Conservation (phyloP, 35 echinoderm and acorn worm species). For the Apostichopus californicus region DNA sequence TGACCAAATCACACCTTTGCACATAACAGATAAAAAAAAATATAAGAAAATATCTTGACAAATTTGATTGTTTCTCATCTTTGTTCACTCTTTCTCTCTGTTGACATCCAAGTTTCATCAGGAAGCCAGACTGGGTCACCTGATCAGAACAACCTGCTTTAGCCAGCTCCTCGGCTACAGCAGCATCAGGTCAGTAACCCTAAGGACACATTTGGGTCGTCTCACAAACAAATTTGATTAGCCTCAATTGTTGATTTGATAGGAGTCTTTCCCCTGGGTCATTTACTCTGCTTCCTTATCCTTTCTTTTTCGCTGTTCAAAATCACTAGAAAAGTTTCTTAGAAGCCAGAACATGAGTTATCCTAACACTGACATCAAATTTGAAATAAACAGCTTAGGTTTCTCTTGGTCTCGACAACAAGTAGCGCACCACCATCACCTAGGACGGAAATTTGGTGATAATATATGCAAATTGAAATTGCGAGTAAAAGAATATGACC, state of each 20-base stretch:
- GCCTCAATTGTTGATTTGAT: slow-evolving; percentile 46
- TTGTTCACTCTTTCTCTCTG: background rate
- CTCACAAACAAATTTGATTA: slow-evolving; percentile 36
- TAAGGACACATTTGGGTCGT: slow-evolving; percentile 32
- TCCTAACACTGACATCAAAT: slow-evolving; percentile 26
- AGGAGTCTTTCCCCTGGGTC: slow-evolving; percentile 45
- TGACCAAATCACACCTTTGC: slow-evolving; percentile 17
- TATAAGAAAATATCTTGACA: slow-evolving; percentile 3
- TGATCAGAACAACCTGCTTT: background rate
- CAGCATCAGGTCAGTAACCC: slow-evolving; percentile 23
- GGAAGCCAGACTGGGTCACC: slow-evolving; percentile 10
- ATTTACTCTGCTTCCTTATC: slow-evolving; percentile 22
- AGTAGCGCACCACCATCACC: background rate
- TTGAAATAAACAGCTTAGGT: slow-evolving; percentile 29
- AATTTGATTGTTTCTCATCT: slow-evolving; percentile 39
- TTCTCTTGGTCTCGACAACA: background rate
- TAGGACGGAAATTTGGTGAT: slow-evolving; percentile 17
- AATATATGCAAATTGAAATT: slow-evolving; percentile 11
- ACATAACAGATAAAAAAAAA: background rate
- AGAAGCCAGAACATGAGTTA: slow-evolving; percentile 17
- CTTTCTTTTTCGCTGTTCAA: background rate
- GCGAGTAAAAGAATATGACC: background rate
- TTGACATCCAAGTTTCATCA: background rate
- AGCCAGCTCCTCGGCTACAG: background rate
- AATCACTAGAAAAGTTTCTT: background rate